Base-by-base conservation (phyloP, 2,797 vertebrate genomes). In the Enteromius unitaeniatus region DNA sequence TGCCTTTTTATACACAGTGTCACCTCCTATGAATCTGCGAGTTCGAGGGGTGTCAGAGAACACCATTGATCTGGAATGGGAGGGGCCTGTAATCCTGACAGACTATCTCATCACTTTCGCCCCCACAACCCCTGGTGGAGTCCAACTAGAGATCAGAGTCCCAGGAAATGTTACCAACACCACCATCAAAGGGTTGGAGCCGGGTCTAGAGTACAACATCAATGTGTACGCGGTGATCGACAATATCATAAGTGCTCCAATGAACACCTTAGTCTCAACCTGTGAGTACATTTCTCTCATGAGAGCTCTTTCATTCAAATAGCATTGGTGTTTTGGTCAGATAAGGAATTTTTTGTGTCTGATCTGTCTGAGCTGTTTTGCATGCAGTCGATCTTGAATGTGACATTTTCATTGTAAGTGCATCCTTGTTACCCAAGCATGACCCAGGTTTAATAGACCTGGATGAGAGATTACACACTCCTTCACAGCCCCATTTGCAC, bases 91-190 rank as follows among this genome's bases (percentile, higher is more conserved):
- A 67, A 93, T 96, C 87, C 93, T 97, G 90, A 96, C 96, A 0
- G 98, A 99, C 90, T 99, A 96, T 83, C 91, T 99, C 5, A 86
- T 99, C 89, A 98, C 97, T 10, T 99, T 98, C 91, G 95, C 95
- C 84, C 96, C 97, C 0, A 95, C 83, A 42, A 95, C 92, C 83
- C 94, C 93, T 0, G 96, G 94, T 82, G 95, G 96, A 88, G 93
- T 96, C 78, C 97, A 96, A 88, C 93, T 97, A 78, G 97, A 99
- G 94, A 94, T 96, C 86, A 93, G 96, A 68, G 93, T 99, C 69
- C 96, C 97, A 0, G 97, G 97, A 79, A 97, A 97, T 85, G 93
- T 93, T 90, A 97, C 95, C 87, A 92, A 93, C 81, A 95, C 95
- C 92, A 95, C 92, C 88, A 95, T 99, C 92, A 91, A 86, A 0